Evolutionary conservation across 2,888 invertebrate species (phyloP), one percentile per base, ranked within the genome.

Genomic region (Notodonta ziczac): DNA sequence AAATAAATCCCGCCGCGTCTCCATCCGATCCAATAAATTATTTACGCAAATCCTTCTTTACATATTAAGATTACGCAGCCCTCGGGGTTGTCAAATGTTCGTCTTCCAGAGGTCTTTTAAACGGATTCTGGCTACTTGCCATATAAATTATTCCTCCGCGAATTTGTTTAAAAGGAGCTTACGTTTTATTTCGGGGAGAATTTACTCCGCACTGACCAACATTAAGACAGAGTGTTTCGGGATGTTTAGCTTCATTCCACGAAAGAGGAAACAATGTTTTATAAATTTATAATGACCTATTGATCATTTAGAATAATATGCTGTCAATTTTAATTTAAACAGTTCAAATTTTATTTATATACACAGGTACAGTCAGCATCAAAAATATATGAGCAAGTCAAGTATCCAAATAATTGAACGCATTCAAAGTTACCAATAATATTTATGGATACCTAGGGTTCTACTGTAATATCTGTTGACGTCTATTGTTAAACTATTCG

Each of bases 1-100:
- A 24, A 44, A 44, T 56, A 56, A 56, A 56, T 44, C 44, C 24
- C 1, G 24, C 5, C 24, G 3, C 8, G 35, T 52, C 16, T 13
- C 40, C 8, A 6, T 51, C 12, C 24, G 35, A 55, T 58, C 52
- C 35, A 50, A 65, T 69, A 61, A 60, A 4, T 71, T 73, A 73
- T 74, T 70, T 56, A 69, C 58, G 66, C 58, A 69, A 70, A 75
- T 60, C 73, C 61, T 63, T 62, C 63, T 67, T 65, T 73, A 63
- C 50, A 66, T 67, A 67, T 66, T 66, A 64, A 67, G 56, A 66
- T 65, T 58, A 72, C 35, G 56, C 39, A 54, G 52, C 62, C 66
- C 62, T 67, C 58, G 58, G 63, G 52, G 60, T 59, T 42, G 59
- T 61, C 62, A 58, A 61, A 61, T 56, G 52, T 54, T 54, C 54